Base-by-base conservation (phyloP, 2,113 vertebrate genomes). In the Xiphophorus couchianus region DNA sequence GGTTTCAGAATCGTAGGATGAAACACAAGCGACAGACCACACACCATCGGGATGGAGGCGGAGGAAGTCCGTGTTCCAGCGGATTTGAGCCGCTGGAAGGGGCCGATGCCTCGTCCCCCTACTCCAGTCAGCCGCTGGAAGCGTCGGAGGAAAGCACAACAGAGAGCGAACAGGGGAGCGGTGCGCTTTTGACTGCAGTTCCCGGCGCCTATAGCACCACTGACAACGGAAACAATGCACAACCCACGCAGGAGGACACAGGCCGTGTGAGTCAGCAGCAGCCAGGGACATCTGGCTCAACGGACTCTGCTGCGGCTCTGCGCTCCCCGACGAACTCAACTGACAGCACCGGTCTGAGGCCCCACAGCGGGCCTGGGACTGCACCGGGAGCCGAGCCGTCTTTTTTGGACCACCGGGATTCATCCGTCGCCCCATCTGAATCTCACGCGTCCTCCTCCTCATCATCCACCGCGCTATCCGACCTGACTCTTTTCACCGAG, bases 1-100 rank as follows among this genome's bases (percentile, higher is more conserved):
- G 98, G 98, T 99, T 99, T 89, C 98, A 99, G 90, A 99, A 99
- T 93, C 95, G 98, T 0, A 92, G 98, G 14, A 99, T 99, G 98
- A 99, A 99, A 90, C 97, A 99, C 94, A 99, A 99, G 83, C 88
- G 97, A 27, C 98, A 99, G 72, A 96, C 93, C 0, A 96, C 95
- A 77, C 94, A 97, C 82, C 93, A 97, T 82, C 94, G 95, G 30
- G 97, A 97, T n/a, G 75, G 86, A 6, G 66, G 87, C 0, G 96
- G 69, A 37, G 88, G 84, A 25, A 83, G 88, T 72, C 84, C 82
- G 2, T 89, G 90, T 33, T 82, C 92, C 39, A 93, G 94, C 51
- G 97, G 81, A 0, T 91, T 94, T 13, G 90, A 89, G 73, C 90
- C 80, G 44, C 92, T 96, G 6, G 96, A 97, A 80, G 86, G 95